Conservation (phyloP, 2,113 vertebrate species). For the Suncus etruscus region DNA sequence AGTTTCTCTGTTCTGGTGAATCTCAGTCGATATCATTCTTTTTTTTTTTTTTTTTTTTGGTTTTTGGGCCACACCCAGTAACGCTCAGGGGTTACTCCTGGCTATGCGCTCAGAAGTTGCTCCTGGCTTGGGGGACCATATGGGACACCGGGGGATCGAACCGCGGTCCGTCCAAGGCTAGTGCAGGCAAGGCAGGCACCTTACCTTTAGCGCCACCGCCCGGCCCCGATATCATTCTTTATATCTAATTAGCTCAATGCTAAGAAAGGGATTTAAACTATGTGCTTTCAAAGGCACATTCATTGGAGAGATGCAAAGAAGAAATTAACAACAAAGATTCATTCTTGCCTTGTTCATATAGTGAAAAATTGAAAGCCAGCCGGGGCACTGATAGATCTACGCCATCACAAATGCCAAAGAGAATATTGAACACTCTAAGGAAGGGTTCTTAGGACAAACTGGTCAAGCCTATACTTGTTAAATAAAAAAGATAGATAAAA, state of each 20-base stretch:
- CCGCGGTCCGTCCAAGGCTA: too few species aligned
- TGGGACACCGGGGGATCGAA: too few species aligned
- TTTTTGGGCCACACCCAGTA: too few species aligned
- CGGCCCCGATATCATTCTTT: slow-evolving; percentile 45
- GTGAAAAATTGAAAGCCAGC: slow-evolving; percentile 43
- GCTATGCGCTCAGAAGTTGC: too few species aligned
- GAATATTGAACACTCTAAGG: not conserved
- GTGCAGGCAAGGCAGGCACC: too few species aligned
- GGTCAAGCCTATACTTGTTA: not conserved
- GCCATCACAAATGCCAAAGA: not conserved
- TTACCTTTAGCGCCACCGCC: too few species aligned
- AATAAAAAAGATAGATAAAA: not conserved
- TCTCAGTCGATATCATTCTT: slow-evolving; percentile 31
- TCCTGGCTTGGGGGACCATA: too few species aligned
- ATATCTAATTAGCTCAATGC: slow-evolving; percentile 54
- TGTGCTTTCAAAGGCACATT: slow-evolving; percentile 28
- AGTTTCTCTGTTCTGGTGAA: slow-evolving; percentile 41
- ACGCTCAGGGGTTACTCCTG: too few species aligned
- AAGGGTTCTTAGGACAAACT: not conserved
- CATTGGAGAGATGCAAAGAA: slow-evolving; percentile 7
- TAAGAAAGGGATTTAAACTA: not conserved
- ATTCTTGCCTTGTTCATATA: slow-evolving; percentile 19
- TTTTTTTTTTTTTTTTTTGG: too few species aligned
- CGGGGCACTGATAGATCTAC: not conserved
- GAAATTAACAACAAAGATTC: slow-evolving; percentile 41